Percentiles rank a stretch among this genome's conserved stretches.
phyloP scores from a whole-genome alignment of 2,113 vertebrate species.

The Dasyprocta punctata region DNA sequence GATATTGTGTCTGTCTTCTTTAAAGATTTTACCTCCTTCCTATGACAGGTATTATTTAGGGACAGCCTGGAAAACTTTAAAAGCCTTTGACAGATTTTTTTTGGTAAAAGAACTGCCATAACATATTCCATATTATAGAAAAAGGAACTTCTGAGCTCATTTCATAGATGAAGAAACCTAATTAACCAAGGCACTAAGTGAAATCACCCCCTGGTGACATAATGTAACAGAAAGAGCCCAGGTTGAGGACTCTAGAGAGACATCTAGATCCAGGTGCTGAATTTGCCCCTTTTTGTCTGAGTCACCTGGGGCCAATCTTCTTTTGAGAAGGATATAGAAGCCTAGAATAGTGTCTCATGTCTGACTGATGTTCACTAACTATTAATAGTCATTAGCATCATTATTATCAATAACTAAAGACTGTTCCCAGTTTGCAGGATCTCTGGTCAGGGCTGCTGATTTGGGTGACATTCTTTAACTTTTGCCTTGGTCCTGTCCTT shows the following conservation, averaged over 20 bases:
- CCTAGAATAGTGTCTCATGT: background rate
- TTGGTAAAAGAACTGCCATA: background rate
- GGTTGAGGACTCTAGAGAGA: background rate
- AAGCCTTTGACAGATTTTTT: background rate
- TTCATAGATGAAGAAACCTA: background rate
- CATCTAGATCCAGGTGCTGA: background rate
- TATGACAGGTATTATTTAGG: conserved; percentile 25
- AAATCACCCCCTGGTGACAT: background rate
- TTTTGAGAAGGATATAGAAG: background rate
- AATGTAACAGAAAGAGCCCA: background rate
- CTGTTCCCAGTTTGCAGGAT: background rate
- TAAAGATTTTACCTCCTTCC: background rate
- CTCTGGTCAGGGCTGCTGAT: background rate
- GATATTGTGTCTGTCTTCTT: background rate
- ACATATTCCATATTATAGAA: background rate
- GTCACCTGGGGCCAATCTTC: background rate
- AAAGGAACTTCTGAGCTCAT: background rate
- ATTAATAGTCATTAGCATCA: background rate
- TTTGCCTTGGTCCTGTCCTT: background rate
- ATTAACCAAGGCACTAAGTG: background rate
- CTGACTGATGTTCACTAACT: background rate
- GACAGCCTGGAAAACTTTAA: conserved; percentile 33
- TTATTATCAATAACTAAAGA: background rate
- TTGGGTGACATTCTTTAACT: background rate
- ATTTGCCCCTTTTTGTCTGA: background rate